These are phyloP conservation scores for Nannoperca australis DNA, from an alignment of 2,797 vertebrate species.

Conservation along the genomic window DNA sequence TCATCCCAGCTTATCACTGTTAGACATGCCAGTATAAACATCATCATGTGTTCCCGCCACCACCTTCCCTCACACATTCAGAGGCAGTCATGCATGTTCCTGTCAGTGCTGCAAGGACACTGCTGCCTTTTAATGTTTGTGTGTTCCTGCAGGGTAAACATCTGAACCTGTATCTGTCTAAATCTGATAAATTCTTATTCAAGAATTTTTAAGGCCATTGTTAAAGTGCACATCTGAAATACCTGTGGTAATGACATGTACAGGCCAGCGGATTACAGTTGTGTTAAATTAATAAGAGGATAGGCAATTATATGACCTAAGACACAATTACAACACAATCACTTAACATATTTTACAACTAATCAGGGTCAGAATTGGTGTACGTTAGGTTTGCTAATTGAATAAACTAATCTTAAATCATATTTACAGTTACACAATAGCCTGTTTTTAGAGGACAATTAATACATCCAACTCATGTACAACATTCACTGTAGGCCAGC, in stretches of 20 bases:
- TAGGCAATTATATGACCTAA: background rate
- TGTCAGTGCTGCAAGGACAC: conserved; percentile 16
- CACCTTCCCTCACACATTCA: conserved; percentile 35
- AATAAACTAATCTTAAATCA: background rate
- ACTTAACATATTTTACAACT: background rate
- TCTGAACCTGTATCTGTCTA: conserved; percentile 38
- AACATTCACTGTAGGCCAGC: background rate
- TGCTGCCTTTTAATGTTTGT: conserved; percentile 41
- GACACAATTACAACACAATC: background rate
- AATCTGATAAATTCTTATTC: conserved; percentile 29
- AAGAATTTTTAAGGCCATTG: background rate
- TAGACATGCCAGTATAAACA: conserved; percentile 10
- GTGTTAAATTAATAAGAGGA: background rate
- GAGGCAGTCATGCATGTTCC: conserved; percentile 46
- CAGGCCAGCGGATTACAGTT: conserved; percentile 15
- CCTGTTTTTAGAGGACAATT: background rate
- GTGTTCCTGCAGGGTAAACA: conserved; percentile 14
- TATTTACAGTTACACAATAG: background rate
- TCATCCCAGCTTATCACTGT: conserved; percentile 32
- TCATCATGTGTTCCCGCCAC: conserved; percentile 9
- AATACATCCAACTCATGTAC: background rate
- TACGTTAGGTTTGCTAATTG: background rate
- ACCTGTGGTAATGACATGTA: conserved; percentile 1
- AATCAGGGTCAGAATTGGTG: background rate
- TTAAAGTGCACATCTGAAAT: conserved; percentile 19